Evolutionary conservation across 2,888 invertebrate genomes (phyloP).

Genomic region (Bugulina stolonifera): DNA sequence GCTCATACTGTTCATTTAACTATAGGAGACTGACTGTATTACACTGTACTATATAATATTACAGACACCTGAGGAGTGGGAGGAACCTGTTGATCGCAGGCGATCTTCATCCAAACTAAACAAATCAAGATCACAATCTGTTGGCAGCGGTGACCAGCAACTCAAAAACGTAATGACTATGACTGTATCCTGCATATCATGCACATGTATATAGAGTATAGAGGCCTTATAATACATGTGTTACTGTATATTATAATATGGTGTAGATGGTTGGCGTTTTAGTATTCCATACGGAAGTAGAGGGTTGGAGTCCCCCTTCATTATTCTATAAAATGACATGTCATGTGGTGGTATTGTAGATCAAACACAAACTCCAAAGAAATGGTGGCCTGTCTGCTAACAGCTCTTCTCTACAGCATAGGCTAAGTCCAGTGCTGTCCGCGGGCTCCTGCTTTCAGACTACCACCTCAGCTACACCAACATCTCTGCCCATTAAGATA

Average conservation of each 20-base stretch:
- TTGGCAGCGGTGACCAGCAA: constrained; percentile 7
- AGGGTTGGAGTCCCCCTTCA: too few species aligned
- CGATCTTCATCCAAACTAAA: neutral
- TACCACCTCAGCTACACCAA: constrained; percentile 1
- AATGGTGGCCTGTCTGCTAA: neutral
- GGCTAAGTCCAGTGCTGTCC: neutral
- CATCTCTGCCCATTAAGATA: constrained; percentile 22
- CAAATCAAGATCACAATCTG: constrained; percentile 11
- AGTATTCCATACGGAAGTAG: too few species aligned
- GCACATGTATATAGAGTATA: too few species aligned
- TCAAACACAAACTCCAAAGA: constrained; percentile 17
- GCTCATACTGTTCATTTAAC: too few species aligned
- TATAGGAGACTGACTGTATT: too few species aligned
- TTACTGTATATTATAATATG: too few species aligned
- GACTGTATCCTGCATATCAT: too few species aligned
- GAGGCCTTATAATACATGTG: too few species aligned
- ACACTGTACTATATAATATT: too few species aligned
- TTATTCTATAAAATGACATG: too few species aligned
- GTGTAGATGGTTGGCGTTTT: too few species aligned
- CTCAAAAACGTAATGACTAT: constrained; percentile 4
- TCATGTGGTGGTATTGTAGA: too few species aligned
- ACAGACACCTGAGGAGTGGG: constrained; percentile 9
- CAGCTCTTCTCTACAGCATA: neutral
- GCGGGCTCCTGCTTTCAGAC: neutral
- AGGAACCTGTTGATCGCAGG: neutral